Base-by-base conservation (phyloP, 2,113 vertebrate genomes). In the Phyllostomus hastatus region DNA sequence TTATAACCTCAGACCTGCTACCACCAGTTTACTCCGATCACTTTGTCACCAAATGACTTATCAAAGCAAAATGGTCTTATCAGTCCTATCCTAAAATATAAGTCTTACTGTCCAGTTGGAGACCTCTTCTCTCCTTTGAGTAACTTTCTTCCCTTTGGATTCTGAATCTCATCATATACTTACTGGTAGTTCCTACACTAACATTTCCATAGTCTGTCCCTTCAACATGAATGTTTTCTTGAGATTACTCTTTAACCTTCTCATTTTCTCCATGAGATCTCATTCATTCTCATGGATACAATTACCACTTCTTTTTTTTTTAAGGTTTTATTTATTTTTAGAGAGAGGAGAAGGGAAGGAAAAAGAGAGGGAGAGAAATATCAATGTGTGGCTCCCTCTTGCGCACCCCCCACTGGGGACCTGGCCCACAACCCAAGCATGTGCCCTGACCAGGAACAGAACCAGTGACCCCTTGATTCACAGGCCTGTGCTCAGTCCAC, bases 211-310 rank as follows among this genome's bases (percentile, higher is more conserved):
- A 90, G 86, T 46, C 59, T 85, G 31, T 76, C 66, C 70, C 72
- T 95, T 87, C 64, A 87, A 91, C 59, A 43, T 76, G 70, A 88
- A 59, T 92, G 54, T 89, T 91, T 94, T 88, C 84, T 78, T 95
- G 67, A 95, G 61, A 41, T 93, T 33, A 92, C 12, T 85, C 50
- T 69, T 95, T 24, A 89, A 50, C 26, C 26, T 19, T 73, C 52
- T 87, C 69, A n/a, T 67, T 88, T 93, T 78, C 66, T 54, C 31
- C 86, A 82, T 31, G 8, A 91, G 0, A 67, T 57, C 33, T 91
- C 31, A 83, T 64, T 79, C 54, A 85, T n/a, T 54, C 26, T 91
- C 28, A 54, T 64, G 33, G 50, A 78, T 79, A 78, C 22, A 82
- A 79, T 61, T 33, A 67, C 5, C 52, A 90, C 52, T 64, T 31